Base-by-base conservation (phyloP, 2,888 invertebrate species). In the Yponomeuta malinellus region DNA sequence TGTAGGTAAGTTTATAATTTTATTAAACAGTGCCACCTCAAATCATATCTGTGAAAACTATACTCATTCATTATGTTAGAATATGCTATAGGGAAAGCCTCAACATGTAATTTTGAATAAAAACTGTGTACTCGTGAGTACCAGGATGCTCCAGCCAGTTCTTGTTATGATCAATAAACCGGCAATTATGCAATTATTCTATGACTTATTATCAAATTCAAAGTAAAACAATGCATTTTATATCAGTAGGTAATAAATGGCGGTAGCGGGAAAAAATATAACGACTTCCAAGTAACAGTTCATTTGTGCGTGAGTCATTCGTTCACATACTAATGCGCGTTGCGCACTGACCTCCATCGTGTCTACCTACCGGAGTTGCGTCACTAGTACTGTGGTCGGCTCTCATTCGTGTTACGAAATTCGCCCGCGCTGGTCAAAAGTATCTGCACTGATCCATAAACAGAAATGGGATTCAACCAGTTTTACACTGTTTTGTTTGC, bases 281-380 rank as follows among this genome's bases (percentile, higher is more conserved):
- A 67, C 67, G 67, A 67, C 43, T 67, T 33, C 67, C 67, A 37
- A 67, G 67, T 15, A 67, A 10, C 43, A 9, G 52, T 10, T 29
- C 59, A 69, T n/a, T 37, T n/a, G 48, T 59, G 31, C 33, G 33
- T 69, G 52, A 69, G 23, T 69, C 69, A 59, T 52, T 69, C 59
- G 33, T 52, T 69, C 59, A n/a, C 59, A 67, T n/a, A 64, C 23
- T 48, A 48, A 48, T 52, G 66, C n/a, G 64, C 4, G 31, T 64
- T 63, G 63, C 63, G 15, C 63, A 23, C n/a, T 23, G 63, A 23
- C 63, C 63, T 15, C 15, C 63, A 63, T 8, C 23, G 23, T n/a
- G 23, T 15, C 23, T 4, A n/a, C 23, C 63, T 63, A 63, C 23
- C 15, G 23, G 3, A 63, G 63, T 15, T 31, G 31, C 29, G 64